Base-by-base conservation (phyloP, 2,113 vertebrate genomes). In the Phrynosoma blainvillii region DNA sequence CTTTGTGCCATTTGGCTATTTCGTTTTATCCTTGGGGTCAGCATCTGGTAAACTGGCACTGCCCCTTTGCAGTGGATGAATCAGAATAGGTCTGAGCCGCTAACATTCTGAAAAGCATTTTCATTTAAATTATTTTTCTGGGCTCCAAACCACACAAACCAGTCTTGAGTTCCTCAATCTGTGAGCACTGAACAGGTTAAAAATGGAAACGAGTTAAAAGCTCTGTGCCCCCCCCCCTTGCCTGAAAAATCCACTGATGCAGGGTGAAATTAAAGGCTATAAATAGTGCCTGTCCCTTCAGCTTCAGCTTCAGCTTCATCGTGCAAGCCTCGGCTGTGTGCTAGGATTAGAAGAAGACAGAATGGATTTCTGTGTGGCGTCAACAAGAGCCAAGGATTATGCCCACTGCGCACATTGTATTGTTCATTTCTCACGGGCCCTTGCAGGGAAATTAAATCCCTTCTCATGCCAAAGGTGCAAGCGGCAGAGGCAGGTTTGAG, bases 311-410 rank as follows among this genome's bases (percentile, higher is more conserved):
- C 36, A 36, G 36, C 93, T 94, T 93, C 93, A 94, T 95, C 94
- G 86, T 94, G 87, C 92, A 87, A 92, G 93, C 93, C 93, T 95
- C 0, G 77, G 82, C 92, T 93, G 81, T 84, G 91, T 0, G 0
- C 87, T 88, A 90, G 96, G 96, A 96, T 96, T 95, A 96, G 92
- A 87, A 92, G 93, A 94, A 91, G 94, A 96, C 92, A 95, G 94
- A 95, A 96, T 95, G 95, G 95, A 96, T 96, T 96, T 95, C 94
- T 95, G 90, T 94, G 92, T 95, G 95, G 93, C 93, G 93, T 96
- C 96, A 95, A 94, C 95, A 94, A 93, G 92, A 96, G 94, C 94
- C 93, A 94, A 94, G 96, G 95, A 94, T 96, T 96, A 96, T 94
- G 90, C 94, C 91, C 95, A 91, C 90, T 92, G 95, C 95, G 94